A percentile compares a stretch with the other conserved stretches of the same genome.
Conservation (phyloP, 2,888 invertebrate species). For the Ctena decussata region DNA sequence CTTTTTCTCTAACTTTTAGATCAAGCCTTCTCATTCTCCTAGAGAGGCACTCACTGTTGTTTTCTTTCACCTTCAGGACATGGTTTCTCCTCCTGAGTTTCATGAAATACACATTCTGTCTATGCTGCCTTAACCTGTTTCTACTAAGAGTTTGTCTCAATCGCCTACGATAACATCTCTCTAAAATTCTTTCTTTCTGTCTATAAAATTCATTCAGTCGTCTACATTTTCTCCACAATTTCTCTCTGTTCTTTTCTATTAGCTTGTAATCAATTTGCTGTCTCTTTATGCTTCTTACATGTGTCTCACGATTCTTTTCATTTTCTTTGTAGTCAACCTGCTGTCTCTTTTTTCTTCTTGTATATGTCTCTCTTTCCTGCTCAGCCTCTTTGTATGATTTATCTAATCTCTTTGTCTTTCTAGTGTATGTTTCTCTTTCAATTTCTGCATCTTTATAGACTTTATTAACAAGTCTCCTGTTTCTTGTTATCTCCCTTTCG, state of each 20-base stretch:
- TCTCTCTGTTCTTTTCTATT: constrained; percentile 6
- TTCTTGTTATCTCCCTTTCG: no score
- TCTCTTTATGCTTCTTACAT: no score
- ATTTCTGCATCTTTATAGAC: no score
- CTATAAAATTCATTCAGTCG: background rate
- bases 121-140: background rate
- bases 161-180: background rate
- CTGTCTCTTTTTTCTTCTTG: constrained; percentile 6
- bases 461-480: no score
- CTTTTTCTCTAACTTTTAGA: no score
- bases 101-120: no score
- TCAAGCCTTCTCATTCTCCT: no score
- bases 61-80: no score
- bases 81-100: no score
- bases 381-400: background rate
- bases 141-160: background rate
- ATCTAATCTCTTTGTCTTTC: background rate
- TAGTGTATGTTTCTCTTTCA: background rate
- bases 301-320: no score
- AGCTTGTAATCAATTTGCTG: no score
- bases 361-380: background rate
- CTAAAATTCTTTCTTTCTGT: background rate
- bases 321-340: background rate
- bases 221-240: background rate
- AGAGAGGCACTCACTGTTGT: no score